Conservation (phyloP, 2,888 invertebrate species). For the Polia nebulosa region DNA sequence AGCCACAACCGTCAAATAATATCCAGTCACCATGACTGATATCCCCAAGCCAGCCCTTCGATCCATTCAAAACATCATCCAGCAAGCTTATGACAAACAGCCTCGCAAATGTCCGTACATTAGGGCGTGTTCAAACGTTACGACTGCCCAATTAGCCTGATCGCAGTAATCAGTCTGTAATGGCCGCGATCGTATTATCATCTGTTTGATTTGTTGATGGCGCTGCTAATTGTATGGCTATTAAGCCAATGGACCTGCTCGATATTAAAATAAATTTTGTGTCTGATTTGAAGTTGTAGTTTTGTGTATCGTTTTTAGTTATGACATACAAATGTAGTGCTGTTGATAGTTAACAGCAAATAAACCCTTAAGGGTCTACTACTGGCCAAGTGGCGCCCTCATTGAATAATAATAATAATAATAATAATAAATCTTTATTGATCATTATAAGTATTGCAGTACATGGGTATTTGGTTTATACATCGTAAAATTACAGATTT, state of each 20-base stretch:
- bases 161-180: conserved; percentile 60
- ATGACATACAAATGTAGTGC: neutral
- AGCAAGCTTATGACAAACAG: conserved; percentile 32
- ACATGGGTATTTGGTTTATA: no score
- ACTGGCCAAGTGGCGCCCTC: no score
- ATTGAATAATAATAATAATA: no score
- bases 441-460: no score
- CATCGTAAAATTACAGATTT: no score
- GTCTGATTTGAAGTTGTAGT: conserved; percentile 25
- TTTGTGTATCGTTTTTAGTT: conserved; percentile 3
- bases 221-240: conserved; percentile 48
- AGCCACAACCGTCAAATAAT: no score
- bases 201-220: conserved; percentile 62
- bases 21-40: neutral
- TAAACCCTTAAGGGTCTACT: neutral
- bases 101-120: conserved; percentile 49
- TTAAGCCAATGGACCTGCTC: conserved; percentile 46
- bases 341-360: neutral
- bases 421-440: no score
- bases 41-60: neutral
- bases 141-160: conserved; percentile 52
- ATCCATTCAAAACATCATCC: conserved; percentile 18
- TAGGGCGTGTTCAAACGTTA: conserved; percentile 58
- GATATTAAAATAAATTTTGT: conserved; percentile 36
- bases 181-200: conserved; percentile 56